phyloP scores from a whole-genome alignment of 1,140 invertebrate genomes.

The Drosophila navojoa region DNA sequence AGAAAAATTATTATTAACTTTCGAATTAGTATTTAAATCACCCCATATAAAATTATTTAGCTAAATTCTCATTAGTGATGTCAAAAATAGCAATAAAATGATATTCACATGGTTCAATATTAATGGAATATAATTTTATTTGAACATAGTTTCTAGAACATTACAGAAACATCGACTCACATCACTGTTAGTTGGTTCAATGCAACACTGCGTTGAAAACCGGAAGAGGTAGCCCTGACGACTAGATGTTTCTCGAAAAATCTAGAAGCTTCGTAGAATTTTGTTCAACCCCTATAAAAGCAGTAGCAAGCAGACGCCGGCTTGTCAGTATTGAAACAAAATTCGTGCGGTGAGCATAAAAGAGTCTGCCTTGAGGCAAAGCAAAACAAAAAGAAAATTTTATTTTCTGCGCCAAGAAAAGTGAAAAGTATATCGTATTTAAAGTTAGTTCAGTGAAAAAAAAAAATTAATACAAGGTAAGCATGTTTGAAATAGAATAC shows the following conservation, averaged over 20 bases:
- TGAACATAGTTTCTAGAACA: conserved; percentile 7
- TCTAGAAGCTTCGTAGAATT: conserved; percentile 63
- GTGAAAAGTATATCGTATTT: conserved; percentile 49
- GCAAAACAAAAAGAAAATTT: conserved; percentile 53
- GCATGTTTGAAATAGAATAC: conserved; percentile 1
- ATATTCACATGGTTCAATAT: no score
- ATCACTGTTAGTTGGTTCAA: conserved; percentile 21
- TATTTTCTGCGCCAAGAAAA: conserved; percentile 58
- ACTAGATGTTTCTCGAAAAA: conserved; percentile 46
- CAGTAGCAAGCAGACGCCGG: conserved; percentile 32
- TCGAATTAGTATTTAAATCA: no score
- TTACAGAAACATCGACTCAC: conserved; percentile 1
- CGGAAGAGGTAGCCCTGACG: conserved; percentile 58
- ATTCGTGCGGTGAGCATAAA: conserved; percentile 51
- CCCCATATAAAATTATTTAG: no score
- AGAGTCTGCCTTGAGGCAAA: conserved; percentile 41
- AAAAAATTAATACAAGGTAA: conserved; percentile 51
- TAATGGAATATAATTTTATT: neutral
- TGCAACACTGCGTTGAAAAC: conserved; percentile 36
- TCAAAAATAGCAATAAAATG: no score
- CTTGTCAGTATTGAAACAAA: conserved; percentile 60
- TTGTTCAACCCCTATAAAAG: conserved; percentile 59
- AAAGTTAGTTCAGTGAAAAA: conserved; percentile 60
- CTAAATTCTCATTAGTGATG: no score
- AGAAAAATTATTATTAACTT: neutral